Evolutionary conservation across 2,888 invertebrate species (phyloP).

Genomic region (Zaprionus obscuricornis): DNA sequence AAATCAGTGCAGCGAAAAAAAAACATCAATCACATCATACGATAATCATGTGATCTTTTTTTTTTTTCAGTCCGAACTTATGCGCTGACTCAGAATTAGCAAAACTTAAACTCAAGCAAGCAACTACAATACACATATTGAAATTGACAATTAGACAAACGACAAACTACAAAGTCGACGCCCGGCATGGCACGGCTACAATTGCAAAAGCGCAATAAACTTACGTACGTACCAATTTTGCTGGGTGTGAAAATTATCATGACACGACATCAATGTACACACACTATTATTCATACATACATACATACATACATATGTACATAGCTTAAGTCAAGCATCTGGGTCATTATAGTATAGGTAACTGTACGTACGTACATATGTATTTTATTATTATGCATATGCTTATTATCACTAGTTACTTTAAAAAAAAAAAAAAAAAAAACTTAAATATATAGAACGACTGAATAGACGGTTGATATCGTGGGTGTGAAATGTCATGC

Average conservation of each 20-base stretch:
- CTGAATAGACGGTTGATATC: no score
- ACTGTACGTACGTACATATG: constrained; percentile 7
- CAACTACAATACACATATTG: no score
- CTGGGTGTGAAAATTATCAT: constrained; percentile 72
- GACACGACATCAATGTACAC: no score
- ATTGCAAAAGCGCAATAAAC: constrained; percentile 61
- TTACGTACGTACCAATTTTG: constrained; percentile 52
- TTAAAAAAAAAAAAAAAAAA: no score
- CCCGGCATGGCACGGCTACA: constrained; percentile 26
- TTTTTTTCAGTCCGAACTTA: constrained; percentile 23
- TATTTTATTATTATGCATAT: neutral
- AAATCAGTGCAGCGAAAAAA: constrained; percentile 28
- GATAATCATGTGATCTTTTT: constrained; percentile 73
- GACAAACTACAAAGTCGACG: constrained; percentile 33
- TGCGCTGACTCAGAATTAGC: constrained; percentile 47
- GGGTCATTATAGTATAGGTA: constrained; percentile 44
- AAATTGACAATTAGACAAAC: constrained; percentile 59
- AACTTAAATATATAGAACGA: no score
- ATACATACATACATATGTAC: neutral
- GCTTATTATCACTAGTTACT: constrained; percentile 6
- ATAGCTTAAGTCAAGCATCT: constrained; percentile 36
- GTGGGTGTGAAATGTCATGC: no score
- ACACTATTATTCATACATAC: no score
- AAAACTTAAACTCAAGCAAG: no score
- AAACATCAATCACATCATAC: constrained; percentile 52